Conservation (phyloP, 2,113 vertebrate genomes). For the Ceyx margarethae region DNA sequence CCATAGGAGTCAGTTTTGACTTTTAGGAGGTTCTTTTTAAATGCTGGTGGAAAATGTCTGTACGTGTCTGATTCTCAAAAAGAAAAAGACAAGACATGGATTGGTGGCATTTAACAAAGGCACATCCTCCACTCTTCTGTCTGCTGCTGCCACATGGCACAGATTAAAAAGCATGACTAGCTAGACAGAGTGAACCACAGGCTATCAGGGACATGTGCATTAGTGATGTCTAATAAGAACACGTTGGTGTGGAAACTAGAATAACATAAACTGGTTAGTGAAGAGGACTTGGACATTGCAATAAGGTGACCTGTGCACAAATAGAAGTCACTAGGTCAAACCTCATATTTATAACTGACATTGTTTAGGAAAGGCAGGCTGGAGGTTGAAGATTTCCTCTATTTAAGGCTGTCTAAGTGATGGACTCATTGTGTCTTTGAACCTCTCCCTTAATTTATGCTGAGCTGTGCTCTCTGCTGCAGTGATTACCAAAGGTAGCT, state of each 20-base stretch:
- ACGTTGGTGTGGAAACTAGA: background rate
- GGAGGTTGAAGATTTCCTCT: background rate
- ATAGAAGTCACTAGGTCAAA: background rate
- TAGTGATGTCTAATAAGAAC: background rate
- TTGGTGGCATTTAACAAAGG: background rate
- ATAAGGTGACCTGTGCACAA: background rate
- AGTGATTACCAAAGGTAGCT: conserved; percentile 42
- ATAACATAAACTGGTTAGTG: background rate
- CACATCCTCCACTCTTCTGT: background rate
- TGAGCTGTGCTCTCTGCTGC: conserved; percentile 26
- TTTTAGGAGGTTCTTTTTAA: background rate
- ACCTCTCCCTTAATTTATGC: conserved; percentile 37
- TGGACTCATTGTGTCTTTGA: background rate
- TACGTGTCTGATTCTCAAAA: background rate
- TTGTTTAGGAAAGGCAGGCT: background rate
- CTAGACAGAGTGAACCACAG: background rate
- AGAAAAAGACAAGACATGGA: background rate
- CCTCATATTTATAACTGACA: background rate
- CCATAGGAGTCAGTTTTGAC: background rate
- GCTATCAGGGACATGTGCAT: accelerated
- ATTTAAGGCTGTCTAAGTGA: background rate
- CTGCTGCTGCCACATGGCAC: background rate
- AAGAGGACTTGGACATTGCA: background rate
- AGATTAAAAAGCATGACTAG: background rate
- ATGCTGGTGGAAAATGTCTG: background rate